phyloP scores from a whole-genome alignment of 2,888 invertebrate genomes.

The Belgica antarctica region DNA sequence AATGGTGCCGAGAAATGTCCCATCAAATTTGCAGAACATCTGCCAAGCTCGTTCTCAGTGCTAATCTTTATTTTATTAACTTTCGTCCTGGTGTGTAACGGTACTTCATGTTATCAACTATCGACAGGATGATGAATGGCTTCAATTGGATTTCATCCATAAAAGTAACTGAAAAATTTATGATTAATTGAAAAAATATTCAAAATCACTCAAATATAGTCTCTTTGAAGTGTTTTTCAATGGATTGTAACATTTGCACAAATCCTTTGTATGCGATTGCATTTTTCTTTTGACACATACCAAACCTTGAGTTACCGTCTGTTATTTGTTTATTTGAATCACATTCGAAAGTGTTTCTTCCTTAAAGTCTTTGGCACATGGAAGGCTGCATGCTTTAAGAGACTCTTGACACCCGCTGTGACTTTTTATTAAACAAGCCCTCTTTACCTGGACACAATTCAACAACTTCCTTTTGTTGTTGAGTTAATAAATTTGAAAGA shows the following conservation, averaged over 20 bases:
- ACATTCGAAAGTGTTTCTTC: neutral
- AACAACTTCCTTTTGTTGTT: constrained; percentile 24
- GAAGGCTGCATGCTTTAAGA: neutral
- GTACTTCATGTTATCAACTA: neutral
- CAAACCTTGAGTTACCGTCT: neutral
- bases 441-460: constrained; percentile 16
- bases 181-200: constrained; percentile 12
- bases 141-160: neutral
- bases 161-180: constrained; percentile 5
- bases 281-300: neutral
- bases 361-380: constrained; percentile 19
- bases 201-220: too few species aligned
- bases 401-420: neutral
- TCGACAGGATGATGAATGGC: constrained; percentile 29
- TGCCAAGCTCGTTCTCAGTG: neutral
- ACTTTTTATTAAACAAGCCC: neutral
- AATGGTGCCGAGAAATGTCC: neutral
- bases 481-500: constrained; percentile 19
- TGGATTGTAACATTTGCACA: neutral
- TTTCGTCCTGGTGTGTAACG: constrained; percentile 5
- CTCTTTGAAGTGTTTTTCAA: neutral
- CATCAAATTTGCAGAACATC: constrained; percentile 10
- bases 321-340: constrained; percentile 23
- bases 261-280: constrained; percentile 2
- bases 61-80: constrained; percentile 27